Conservation (phyloP, 2,797 vertebrate species). For the Galago senegalensis region DNA sequence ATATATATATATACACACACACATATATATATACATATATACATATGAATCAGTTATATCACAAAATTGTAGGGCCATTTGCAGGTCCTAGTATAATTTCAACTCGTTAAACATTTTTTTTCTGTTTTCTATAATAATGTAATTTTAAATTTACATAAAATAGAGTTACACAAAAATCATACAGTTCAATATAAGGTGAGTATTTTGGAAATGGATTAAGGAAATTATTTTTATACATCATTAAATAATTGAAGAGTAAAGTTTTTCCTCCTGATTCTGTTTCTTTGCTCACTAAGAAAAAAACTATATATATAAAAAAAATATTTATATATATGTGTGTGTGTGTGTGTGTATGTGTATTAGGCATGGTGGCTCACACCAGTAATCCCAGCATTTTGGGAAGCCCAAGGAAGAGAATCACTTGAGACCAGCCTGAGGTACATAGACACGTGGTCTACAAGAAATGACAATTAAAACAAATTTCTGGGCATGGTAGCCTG, state of each 20-base stretch:
- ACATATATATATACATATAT: too few species aligned
- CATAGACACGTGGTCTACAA: background rate
- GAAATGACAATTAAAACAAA: background rate
- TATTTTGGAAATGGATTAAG: background rate
- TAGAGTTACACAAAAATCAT: background rate
- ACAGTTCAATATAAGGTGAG: background rate
- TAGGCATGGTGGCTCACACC: background rate
- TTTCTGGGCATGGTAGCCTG: background rate
- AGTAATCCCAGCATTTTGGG: background rate
- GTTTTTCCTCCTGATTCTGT: background rate
- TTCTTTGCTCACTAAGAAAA: background rate
- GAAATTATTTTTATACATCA: background rate
- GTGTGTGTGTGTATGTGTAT: too few species aligned
- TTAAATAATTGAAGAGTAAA: background rate
- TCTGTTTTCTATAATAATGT: background rate
- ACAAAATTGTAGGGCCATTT: background rate
- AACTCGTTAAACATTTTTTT: background rate
- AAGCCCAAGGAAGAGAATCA: background rate
- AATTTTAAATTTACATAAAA: constrained; percentile 20
- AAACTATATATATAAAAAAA: too few species aligned
- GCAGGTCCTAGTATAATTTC: background rate
- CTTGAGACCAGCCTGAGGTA: background rate
- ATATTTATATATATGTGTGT: too few species aligned
- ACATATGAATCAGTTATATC: background rate
- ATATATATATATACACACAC: too few species aligned